These are phyloP conservation scores for Dinoponera quadriceps DNA, from an alignment of 1,140 invertebrate species.

Conservation along the genomic window DNA sequence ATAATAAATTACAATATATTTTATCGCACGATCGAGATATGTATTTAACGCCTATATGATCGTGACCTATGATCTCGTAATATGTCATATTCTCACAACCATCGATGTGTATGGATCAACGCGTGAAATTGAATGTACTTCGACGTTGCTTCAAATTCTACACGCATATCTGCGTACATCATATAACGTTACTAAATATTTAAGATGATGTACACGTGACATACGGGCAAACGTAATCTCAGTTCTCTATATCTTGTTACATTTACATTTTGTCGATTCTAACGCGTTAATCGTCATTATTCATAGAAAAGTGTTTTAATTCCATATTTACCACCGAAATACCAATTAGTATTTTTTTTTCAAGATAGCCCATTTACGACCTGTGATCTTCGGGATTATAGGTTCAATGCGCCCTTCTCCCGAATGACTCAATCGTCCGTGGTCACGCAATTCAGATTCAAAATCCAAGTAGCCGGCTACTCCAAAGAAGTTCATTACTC, in stretches of 20 bases:
- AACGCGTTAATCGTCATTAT: background rate
- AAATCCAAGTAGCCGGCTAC: conserved; percentile 38
- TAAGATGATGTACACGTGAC: conserved; percentile 20
- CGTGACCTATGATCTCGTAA: background rate
- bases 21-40: background rate
- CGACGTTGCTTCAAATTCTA: background rate
- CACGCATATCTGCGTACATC: conserved; percentile 1
- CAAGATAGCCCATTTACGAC: background rate
- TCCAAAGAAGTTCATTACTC: conserved; percentile 21
- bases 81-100: background rate
- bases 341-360: conserved; percentile 40
- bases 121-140: conserved; percentile 28
- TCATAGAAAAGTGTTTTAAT: background rate
- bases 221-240: background rate
- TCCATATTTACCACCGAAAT: background rate
- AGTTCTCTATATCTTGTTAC: background rate
- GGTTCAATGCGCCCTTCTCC: conserved; percentile 53
- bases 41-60: background rate
- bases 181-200: conserved; percentile 12
- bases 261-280: background rate
- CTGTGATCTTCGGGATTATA: conserved; percentile 42
- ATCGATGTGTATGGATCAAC: background rate
- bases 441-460: conserved; percentile 44
- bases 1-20: too few relatives aligned
- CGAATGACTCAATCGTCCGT: conserved; percentile 50